phyloP scores from a whole-genome alignment of 1,140 invertebrate species.

The Metopolophium dirhodum region DNA sequence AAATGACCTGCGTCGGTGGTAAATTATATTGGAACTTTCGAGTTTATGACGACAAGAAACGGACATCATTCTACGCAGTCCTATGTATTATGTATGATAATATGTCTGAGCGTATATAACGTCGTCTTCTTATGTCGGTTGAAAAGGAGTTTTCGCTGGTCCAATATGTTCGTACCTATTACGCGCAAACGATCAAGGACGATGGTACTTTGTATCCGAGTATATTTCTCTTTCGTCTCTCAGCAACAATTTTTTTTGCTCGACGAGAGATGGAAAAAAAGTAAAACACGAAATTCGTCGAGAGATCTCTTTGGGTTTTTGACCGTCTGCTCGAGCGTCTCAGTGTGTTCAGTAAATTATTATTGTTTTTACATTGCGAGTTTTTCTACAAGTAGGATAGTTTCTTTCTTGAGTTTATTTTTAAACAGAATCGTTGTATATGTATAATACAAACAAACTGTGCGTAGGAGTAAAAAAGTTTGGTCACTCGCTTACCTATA shows the following conservation, averaged over 20 bases:
- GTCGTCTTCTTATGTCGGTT: neutral
- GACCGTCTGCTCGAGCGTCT: too few relatives aligned
- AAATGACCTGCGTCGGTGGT: neutral
- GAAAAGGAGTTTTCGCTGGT: neutral
- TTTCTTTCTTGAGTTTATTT: neutral
- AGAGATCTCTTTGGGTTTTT: too few relatives aligned
- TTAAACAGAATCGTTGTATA: neutral
- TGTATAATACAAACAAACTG: neutral
- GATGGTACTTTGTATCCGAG: too few relatives aligned
- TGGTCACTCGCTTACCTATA: neutral
- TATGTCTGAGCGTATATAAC: neutral
- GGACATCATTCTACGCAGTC: neutral
- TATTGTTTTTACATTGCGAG: neutral
- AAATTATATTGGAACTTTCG: conserved; percentile 24
- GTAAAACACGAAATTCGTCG: neutral
- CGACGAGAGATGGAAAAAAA: neutral
- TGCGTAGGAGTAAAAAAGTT: neutral
- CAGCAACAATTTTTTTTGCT: neutral
- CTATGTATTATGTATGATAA: neutral
- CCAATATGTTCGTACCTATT: neutral
- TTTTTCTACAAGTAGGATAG: neutral
- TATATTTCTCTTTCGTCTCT: neutral
- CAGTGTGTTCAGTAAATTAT: neutral
- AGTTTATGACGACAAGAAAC: neutral
- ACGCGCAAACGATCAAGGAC: neutral